Conservation (phyloP, 2,797 vertebrate species). For the Valencia hispanica region DNA sequence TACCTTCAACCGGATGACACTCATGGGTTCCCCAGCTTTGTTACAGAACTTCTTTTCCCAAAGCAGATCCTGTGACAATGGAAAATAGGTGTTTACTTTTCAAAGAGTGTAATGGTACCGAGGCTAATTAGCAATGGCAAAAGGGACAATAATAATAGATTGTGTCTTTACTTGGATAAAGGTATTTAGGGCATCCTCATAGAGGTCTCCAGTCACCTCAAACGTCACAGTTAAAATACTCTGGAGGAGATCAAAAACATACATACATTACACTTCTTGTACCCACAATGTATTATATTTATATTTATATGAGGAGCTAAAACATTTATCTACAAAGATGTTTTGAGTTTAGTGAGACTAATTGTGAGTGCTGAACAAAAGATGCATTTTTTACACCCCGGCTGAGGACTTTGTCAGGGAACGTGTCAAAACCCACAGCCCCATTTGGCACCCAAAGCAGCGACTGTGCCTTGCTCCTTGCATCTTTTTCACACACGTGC, state of each 20-base stretch:
- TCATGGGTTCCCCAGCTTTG: constrained; percentile 86
- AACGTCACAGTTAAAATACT: constrained; percentile 93
- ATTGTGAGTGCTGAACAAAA: constrained; percentile 55
- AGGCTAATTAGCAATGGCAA: constrained; percentile 33
- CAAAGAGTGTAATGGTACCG: constrained; percentile 24
- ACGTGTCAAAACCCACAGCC: constrained; percentile 62
- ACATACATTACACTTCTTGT: background rate
- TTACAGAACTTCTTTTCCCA: constrained; percentile 93
- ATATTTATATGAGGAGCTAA: background rate
- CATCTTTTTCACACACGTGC: constrained; percentile 5
- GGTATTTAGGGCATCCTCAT: constrained; percentile 88
- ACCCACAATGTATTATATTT: background rate
- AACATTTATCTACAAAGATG: constrained; percentile 8
- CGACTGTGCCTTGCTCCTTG: constrained; percentile 13
- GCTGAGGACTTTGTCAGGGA: constrained; percentile 63
- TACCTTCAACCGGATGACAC: constrained; percentile 93
- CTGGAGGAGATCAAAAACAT: constrained; percentile 71
- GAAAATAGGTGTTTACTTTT: constrained; percentile 47
- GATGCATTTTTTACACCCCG: constrained; percentile 57
- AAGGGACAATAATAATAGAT: constrained; percentile 9
- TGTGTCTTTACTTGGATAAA: constrained; percentile 89
- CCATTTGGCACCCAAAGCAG: constrained; percentile 43
- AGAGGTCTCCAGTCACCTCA: constrained; percentile 88
- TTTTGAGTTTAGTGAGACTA: constrained; percentile 36
- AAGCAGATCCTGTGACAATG: constrained; percentile 86